These are phyloP conservation scores for Pempheris klunzingeri DNA, from an alignment of 2,797 vertebrate species.

Conservation along the genomic window DNA sequence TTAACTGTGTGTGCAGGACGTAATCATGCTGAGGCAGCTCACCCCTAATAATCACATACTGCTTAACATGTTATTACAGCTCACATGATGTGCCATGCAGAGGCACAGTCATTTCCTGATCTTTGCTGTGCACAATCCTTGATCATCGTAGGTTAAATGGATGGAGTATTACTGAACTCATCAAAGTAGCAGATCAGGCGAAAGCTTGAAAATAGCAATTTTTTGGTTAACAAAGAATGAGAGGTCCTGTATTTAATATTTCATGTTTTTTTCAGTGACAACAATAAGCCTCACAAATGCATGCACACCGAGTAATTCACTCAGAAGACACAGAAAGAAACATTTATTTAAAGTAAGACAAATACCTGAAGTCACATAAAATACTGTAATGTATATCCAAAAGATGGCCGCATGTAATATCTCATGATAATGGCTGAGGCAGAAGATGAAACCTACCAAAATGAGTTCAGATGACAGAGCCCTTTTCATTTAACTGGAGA, in stretches of 20 bases:
- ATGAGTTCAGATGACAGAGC: slow-evolving; percentile 84
- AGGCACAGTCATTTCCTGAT: slow-evolving; percentile 56
- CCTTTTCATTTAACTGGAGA: slow-evolving; percentile 86
- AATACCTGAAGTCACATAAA: slow-evolving; percentile 78
- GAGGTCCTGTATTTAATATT: background rate
- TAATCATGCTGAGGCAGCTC: slow-evolving; percentile 75
- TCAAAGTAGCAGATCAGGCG: background rate
- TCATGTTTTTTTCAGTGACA: background rate
- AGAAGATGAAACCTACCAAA: slow-evolving; percentile 56
- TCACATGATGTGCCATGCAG: slow-evolving; percentile 61
- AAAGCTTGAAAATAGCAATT: background rate
- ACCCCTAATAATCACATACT: slow-evolving; percentile 74
- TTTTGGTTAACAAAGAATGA: background rate
- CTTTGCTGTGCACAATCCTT: slow-evolving; percentile 64
- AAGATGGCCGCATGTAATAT: slow-evolving; percentile 68
- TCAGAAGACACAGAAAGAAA: slow-evolving; percentile 65
- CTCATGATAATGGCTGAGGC: slow-evolving; percentile 63
- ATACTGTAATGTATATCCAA: slow-evolving; percentile 70
- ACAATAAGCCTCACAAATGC: background rate
- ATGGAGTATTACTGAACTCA: slow-evolving; percentile 1
- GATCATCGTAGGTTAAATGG: slow-evolving; percentile 27
- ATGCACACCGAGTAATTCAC: slow-evolving; percentile 42
- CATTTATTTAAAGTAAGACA: slow-evolving; percentile 78
- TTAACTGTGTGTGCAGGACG: slow-evolving; percentile 65
- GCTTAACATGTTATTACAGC: slow-evolving; percentile 76